Evolutionary conservation across 2,888 invertebrate species (phyloP), one percentile per base, ranked within the genome.

Genomic region (Tetramorium bicarinatum): DNA sequence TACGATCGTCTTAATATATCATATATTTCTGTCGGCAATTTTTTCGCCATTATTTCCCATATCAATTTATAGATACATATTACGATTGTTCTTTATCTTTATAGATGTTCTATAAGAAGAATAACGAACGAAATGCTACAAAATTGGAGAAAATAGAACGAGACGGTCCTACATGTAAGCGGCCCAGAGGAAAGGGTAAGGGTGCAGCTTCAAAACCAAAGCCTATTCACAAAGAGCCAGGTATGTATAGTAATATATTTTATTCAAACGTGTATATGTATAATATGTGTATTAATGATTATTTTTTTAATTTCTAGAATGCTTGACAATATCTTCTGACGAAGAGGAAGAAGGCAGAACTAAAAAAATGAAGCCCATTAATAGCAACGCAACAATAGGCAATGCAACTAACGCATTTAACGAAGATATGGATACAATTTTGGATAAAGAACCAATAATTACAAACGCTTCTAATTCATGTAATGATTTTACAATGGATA

Each of bases 261-360:
- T 11, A 8, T 54, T 11, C 2, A 61, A 21, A 29, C 11, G 4
- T 13, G 9, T 25, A 62, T 62, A 44, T 52, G 52, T n/a, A 3
- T 52, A 21, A 18, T 9, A n/a, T 52, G 9, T 52, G 3, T 7
- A 61, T 41, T 61, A n/a, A 59, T 21, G 13, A 82, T 61, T 18
- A 69, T 81, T 69, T 86, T 81, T 66, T 52, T 75, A 61, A 59
- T 82, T 34, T 88, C 25, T 88, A 94, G 95, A 95, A 87, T 95
- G 95, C 86, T 91, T 95, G 76, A 95, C 95, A 15, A 94, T 95
- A 90, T 95, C 95, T 1, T 95, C 95, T 9, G 95, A 95, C 67
- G 95, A 95, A 75, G 95, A 95, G 83, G 95, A 95, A 74, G 94
- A 94, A 15, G 87, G 87, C 21, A 91, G 90, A 72, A 83, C 69